Base-by-base conservation (phyloP, 1,140 invertebrate genomes). In the Dendroctonus ponderosae region DNA sequence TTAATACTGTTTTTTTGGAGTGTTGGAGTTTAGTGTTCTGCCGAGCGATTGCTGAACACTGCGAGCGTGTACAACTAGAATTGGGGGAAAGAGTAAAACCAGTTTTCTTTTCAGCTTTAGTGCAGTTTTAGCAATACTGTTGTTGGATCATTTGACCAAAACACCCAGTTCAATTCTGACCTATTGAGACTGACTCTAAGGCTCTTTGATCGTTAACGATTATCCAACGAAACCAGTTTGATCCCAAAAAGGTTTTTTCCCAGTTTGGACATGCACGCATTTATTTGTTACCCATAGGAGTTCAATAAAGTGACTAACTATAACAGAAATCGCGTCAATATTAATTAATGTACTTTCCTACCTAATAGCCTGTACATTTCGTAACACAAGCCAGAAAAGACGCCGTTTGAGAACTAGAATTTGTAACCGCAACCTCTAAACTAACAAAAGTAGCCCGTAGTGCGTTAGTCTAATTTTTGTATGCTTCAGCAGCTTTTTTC, bases 1-100 rank as follows among this genome's bases (percentile, higher is more conserved):
- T 87, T 93, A 92, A 90, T 82, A 71, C 63, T 38, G 12, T 26
- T 26, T 1, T 1, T 46, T 46, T 11, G 12, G 9, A 1, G 44
- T 4, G 9, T 9, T 46, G 1, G 3, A 46, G 44, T 46, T 46
- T 46, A 11, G 9, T 9, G 9, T 9, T 11, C 44, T 11, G 44
- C 12, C 12, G 9, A 46, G 4, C 12, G 12, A 14, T 46, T 9
- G 44, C 44, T 11, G 4, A 46, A 46, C 44, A 46, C 9, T 46
- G 9, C 9, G 44, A 0, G 9, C 9, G 4, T 46, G 4, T 46
- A 46, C 9, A 14, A 11, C 44, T 12, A 46, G 12, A 46, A 46
- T 11, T 46, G 12, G 44, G 9, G 9, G 44, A 46, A 46, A 46
- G 4, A 46, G 9, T 11, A 46, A 46, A 46, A 9, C 9, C 44